Percentiles rank a stretch among this genome's conserved stretches.
phyloP scores from a whole-genome alignment of 2,888 invertebrate genomes.

The Electrophaes corylata region DNA sequence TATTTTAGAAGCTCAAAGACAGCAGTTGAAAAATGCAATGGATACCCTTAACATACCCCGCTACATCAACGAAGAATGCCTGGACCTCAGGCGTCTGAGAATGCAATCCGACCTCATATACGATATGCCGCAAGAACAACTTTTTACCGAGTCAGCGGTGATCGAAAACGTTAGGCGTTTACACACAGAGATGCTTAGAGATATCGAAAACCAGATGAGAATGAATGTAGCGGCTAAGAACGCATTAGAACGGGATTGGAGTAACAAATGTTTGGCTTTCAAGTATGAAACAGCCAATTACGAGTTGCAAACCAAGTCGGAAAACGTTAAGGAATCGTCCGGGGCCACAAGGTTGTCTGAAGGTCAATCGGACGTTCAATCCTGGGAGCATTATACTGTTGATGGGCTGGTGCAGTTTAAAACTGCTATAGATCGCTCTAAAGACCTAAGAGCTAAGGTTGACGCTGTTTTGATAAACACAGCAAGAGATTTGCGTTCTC shows the following conservation, averaged over 20 bases:
- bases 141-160: slow-evolving; percentile 88
- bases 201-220: slow-evolving; percentile 87
- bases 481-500: slow-evolving; percentile 90
- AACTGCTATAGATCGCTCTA: slow-evolving; percentile 88
- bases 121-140: slow-evolving; percentile 89
- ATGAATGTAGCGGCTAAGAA: slow-evolving; percentile 91
- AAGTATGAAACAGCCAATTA: slow-evolving; percentile 89
- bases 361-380: slow-evolving; percentile 92
- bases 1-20: slow-evolving; percentile 64
- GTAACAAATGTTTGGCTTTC: slow-evolving; percentile 92
- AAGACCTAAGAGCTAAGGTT: slow-evolving; percentile 87
- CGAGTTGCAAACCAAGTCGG: slow-evolving; percentile 88
- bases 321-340: slow-evolving; percentile 89
- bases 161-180: slow-evolving; percentile 88
- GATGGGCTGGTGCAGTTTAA: slow-evolving; percentile 90
- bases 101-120: slow-evolving; percentile 90
- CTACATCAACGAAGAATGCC: slow-evolving; percentile 86
- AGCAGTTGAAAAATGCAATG: slow-evolving; percentile 77
- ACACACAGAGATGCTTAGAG: slow-evolving; percentile 86
- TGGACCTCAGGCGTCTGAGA: slow-evolving; percentile 87
- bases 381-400: slow-evolving; percentile 92
- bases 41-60: slow-evolving; percentile 66
- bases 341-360: slow-evolving; percentile 92
- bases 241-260: slow-evolving; percentile 94
- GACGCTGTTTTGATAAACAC: slow-evolving; percentile 90